Base-by-base conservation (phyloP, 2,797 vertebrate genomes). In the Clarias laeviceps region DNA sequence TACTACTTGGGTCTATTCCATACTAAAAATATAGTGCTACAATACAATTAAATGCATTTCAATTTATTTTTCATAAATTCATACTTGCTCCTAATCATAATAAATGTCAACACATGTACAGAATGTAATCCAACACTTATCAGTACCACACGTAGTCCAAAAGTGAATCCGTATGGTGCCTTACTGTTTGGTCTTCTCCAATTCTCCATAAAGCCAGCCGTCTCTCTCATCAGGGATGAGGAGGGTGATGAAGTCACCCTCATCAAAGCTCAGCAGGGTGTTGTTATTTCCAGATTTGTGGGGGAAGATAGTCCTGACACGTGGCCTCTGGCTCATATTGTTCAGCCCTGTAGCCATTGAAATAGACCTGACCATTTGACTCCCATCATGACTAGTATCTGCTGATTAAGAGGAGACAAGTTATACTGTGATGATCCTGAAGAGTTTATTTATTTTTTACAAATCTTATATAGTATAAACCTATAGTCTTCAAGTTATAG, bases 181-280 rank as follows among this genome's bases (percentile, higher is more conserved):
- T 97, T 92, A 99, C 98, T 92, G 94, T 93, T 93, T 96, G 57
- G 91, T 96, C 86, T 93, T 88, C 78, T 98, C 96, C 4, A 99
- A 94, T 88, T 99, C 97, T 1, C 98, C 98, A 0, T 99, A 99
- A 64, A 99, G 95, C 98, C 98, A 99, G 15, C 98, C 98, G 0
- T 99, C 98, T 78, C 94, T 97, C 90, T 99, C 98, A 18, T 99
- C 97, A 0, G 97, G 95, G 77, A 99, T 93, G 69, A 99, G 97
- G 84, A 99, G 94, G 0, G 94, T 92, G 91, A 99, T 97, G 90
- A 96, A 22, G 11, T 99, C 98, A 2, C 97, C 97, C 91, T 99
- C 97, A 0, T 96, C 94, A 57, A 99, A 99, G 94, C 97, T 97
- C 18, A 99, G 96, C 88, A 99, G 88, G 0, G 97, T 99, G 91